Conservation (phyloP, 2,113 vertebrate species). For the Crotalus horridus region DNA sequence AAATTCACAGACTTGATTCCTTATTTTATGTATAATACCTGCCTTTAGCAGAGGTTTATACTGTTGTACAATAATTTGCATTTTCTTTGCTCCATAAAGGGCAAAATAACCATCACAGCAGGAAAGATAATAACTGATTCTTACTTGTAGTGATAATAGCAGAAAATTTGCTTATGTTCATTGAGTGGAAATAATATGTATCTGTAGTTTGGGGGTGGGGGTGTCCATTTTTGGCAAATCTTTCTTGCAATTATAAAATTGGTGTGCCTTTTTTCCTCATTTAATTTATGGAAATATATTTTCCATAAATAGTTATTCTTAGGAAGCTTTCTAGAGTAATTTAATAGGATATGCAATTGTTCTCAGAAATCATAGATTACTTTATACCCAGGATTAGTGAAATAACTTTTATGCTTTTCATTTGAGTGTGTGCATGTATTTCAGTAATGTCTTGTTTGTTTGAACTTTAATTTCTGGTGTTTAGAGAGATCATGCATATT, state of each 20-base stretch:
- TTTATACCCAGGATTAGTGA: neutral
- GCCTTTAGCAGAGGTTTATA: conserved; percentile 7
- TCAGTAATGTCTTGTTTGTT: neutral
- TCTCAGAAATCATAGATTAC: neutral
- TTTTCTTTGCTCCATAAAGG: conserved; percentile 5
- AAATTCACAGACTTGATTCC: neutral
- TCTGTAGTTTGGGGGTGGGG: neutral
- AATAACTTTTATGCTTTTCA: neutral
- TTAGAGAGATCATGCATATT: neutral
- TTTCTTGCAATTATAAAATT: conserved; percentile 34
- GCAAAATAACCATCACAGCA: conserved; percentile 28
- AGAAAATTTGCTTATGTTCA: conserved; percentile 45
- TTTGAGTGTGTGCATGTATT: neutral
- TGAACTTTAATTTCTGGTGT: neutral
- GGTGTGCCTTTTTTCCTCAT: conserved; percentile 8
- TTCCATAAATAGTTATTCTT: conserved; percentile 30
- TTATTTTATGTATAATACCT: neutral
- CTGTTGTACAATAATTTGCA: conserved; percentile 25
- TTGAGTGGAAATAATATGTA: conserved; percentile 31
- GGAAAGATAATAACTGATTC: conserved; percentile 28
- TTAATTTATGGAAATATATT: conserved; percentile 51
- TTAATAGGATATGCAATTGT: neutral
- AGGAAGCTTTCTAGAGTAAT: conserved; percentile 41
- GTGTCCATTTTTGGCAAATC: conserved; percentile 32
- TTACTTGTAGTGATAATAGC: conserved; percentile 22